Evolutionary conservation across 23 tunicate species (phyloP).

Genomic region (Clavelina lepadiformis): DNA sequence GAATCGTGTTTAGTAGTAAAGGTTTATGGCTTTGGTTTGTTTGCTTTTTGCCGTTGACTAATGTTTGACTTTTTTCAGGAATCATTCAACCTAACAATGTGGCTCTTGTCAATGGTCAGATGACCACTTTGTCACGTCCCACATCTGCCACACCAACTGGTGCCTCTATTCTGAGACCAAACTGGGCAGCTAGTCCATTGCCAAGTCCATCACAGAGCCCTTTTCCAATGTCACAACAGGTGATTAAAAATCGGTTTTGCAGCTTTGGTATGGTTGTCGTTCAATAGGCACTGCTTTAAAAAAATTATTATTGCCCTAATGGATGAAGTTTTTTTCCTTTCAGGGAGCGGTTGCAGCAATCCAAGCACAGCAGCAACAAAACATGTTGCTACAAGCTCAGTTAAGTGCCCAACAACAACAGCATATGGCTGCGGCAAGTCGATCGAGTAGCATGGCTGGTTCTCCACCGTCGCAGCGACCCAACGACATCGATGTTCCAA

Average conservation of each 20-base stretch:
- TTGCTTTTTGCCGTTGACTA: too few relatives aligned
- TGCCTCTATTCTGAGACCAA: slow-evolving; percentile 10
- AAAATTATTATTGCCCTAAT: slow-evolving; percentile 1
- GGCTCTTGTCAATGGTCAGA: slow-evolving; percentile 32
- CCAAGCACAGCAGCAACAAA: slow-evolving; percentile 68
- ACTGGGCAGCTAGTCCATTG: slow-evolving; percentile 29
- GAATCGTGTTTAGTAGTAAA: too few relatives aligned
- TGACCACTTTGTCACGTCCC: slow-evolving; percentile 36
- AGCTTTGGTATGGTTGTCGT: too few relatives aligned
- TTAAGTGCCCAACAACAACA: slow-evolving; percentile 42
- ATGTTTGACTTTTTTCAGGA: slow-evolving; percentile 9
- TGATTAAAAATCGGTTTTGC: background rate
- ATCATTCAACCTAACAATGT: slow-evolving; percentile 46
- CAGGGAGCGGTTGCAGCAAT: slow-evolving; percentile 55
- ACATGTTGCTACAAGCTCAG: slow-evolving; percentile 33
- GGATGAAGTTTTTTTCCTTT: background rate
- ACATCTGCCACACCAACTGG: slow-evolving; percentile 44
- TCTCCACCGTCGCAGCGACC: slow-evolving; percentile 21
- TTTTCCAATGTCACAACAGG: slow-evolving; percentile 62
- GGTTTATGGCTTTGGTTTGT: too few relatives aligned
- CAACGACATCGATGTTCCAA: slow-evolving; percentile 7
- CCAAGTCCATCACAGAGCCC: slow-evolving; percentile 88
- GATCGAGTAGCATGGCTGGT: slow-evolving; percentile 34
- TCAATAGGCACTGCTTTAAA: background rate
- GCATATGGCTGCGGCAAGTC: slow-evolving; percentile 27